Conservation (phyloP, 2,888 invertebrate genomes). For the Lysandra coridon region DNA sequence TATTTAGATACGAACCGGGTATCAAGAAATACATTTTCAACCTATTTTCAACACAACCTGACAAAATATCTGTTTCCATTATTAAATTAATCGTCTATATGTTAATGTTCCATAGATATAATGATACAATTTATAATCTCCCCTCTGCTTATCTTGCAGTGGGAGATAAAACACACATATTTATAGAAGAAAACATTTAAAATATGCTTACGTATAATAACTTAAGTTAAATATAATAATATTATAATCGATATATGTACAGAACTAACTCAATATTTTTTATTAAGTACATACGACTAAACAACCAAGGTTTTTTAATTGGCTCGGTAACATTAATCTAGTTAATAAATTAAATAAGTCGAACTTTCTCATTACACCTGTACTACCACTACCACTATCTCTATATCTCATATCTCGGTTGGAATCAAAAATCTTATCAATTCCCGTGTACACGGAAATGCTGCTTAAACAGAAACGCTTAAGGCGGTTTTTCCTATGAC, state of each 20-base stretch:
- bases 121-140: neutral
- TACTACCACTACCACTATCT: conserved; percentile 7
- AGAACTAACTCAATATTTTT: neutral
- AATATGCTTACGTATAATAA: neutral
- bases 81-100: neutral
- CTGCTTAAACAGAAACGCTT: neutral
- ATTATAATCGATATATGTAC: neutral
- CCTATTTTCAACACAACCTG: neutral
- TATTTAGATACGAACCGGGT: neutral
- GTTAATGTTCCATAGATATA: neutral
- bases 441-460: neutral
- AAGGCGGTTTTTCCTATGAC: neutral
- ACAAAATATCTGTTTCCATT: neutral
- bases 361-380: conserved; percentile 19
- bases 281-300: neutral
- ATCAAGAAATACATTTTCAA: neutral
- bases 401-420: conserved; percentile 2
- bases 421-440: conserved; percentile 30
- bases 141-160: neutral
- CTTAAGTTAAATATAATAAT: too few species aligned
- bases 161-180: neutral
- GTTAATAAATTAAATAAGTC: neutral
- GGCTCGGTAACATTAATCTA: neutral
- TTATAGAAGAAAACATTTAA: neutral
- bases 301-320: neutral